phyloP scores from a whole-genome alignment of 2,888 invertebrate species.

The Tenodera sinensis region DNA sequence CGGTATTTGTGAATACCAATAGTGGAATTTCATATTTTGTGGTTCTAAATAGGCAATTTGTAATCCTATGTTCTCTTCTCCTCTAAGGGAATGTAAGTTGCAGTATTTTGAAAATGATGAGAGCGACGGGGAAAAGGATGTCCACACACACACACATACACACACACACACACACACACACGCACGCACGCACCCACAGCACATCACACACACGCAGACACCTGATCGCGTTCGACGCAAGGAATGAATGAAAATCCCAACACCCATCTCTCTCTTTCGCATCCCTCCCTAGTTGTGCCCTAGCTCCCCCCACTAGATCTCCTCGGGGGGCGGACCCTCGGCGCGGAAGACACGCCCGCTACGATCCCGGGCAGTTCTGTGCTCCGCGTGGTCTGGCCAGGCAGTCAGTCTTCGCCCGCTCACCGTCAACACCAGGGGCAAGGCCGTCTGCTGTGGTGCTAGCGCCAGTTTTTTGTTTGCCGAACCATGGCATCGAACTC shows the following conservation, averaged over 20 bases:
- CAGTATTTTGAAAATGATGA: background rate
- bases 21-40: too few relatives aligned
- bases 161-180: background rate
- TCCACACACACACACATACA: background rate
- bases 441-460: background rate
- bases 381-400: background rate
- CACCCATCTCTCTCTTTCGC: background rate
- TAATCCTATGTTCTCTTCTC: background rate
- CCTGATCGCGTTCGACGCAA: background rate
- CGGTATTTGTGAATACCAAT: too few relatives aligned
- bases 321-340: background rate
- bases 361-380: background rate
- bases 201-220: background rate
- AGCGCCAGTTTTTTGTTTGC: background rate
- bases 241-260: background rate
- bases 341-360: background rate
- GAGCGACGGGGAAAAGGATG: background rate
- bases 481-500: background rate
- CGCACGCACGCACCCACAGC: background rate
- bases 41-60: too few relatives aligned
- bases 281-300: background rate
- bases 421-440: background rate
- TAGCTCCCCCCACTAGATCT: background rate
- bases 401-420: background rate
- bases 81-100: background rate